phyloP scores from a whole-genome alignment of 2,113 vertebrate species.

The Anolis sagrei region DNA sequence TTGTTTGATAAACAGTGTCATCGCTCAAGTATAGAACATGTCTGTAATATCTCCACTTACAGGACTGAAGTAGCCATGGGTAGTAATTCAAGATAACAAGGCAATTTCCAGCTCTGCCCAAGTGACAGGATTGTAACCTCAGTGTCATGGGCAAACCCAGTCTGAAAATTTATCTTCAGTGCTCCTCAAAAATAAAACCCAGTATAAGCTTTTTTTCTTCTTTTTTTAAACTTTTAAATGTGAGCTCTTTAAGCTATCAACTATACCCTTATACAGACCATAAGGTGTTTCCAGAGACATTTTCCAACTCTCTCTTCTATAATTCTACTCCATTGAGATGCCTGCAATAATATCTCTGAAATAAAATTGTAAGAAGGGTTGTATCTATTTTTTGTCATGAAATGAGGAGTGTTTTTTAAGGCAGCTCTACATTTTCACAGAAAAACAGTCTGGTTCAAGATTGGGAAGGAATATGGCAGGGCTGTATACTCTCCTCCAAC shows the following conservation, averaged over 20 bases:
- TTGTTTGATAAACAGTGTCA: conserved; percentile 22
- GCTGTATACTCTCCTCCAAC: no score
- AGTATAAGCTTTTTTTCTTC: not conserved
- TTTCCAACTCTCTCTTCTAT: not conserved
- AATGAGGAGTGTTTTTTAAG: not conserved
- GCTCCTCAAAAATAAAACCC: not conserved
- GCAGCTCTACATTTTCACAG: not conserved
- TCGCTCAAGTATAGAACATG: conserved; percentile 8
- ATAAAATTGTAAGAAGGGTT: not conserved
- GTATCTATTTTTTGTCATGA: not conserved
- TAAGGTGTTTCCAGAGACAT: not conserved
- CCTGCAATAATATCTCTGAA: not conserved
- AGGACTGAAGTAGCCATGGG: conserved; percentile 32
- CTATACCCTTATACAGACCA: not conserved
- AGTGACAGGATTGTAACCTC: conserved; percentile 18
- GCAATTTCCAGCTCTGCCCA: conserved; percentile 18
- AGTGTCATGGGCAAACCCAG: conserved; percentile 15
- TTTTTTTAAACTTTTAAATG: not conserved
- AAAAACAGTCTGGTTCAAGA: no score
- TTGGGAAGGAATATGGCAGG: no score
- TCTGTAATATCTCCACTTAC: conserved; percentile 16
- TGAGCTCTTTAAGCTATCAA: conserved; percentile 11
- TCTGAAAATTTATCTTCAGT: conserved; percentile 12
- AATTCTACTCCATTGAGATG: not conserved
- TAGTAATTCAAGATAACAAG: conserved; percentile 38